Base-by-base conservation (phyloP, 64 coral and sea anemone genomes). In the Montipora sp. region DNA sequence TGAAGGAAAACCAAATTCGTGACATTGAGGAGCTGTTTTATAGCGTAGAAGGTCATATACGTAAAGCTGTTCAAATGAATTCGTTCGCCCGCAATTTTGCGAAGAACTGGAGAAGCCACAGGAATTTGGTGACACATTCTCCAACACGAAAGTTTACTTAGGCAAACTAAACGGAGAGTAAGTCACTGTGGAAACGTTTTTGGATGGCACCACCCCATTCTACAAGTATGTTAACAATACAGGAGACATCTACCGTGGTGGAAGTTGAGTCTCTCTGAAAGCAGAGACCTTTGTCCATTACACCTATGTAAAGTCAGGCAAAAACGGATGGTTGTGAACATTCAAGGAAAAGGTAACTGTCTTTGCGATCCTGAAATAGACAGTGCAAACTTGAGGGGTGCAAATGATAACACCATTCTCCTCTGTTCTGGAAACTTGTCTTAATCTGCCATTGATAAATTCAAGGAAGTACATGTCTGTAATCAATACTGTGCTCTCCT, bases 271-370 rank as follows among this genome's bases (percentile, higher is more conserved):
- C 79, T 80, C 48, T 75, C 49, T 70, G 22, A 88, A 93, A 48
- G 83, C 83, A 14, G 85, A 89, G 80, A 78, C 85, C 18, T 93
- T 93, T 77, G 80, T 23, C 69, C 92, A 93, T 88, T 89, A 81
- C 68, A 83, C 66, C 53, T 76, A 89, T 80, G 87, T 78, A 51
- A 93, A 74, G 83, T 93, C 92, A 93, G 66, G 86, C 51, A 51
- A 93, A 87, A 93, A 77, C 86, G 88, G 22, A 93, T 93, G 92
- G 92, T 93, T 81, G 3, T 93, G 67, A 78, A 93, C 66, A 88
- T 89, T 16, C 85, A 93, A 93, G 92, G 85, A 45, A 77, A 88
- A 59, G 92, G 43, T 73, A 72, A 81, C 88, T 51, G 45, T 60
- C 86, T 93, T 22, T 75, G 80, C 51, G 83, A 93, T 78, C 91